Base-by-base conservation (phyloP, 2,888 invertebrate species). In the Gymnosoma rotundatum region DNA sequence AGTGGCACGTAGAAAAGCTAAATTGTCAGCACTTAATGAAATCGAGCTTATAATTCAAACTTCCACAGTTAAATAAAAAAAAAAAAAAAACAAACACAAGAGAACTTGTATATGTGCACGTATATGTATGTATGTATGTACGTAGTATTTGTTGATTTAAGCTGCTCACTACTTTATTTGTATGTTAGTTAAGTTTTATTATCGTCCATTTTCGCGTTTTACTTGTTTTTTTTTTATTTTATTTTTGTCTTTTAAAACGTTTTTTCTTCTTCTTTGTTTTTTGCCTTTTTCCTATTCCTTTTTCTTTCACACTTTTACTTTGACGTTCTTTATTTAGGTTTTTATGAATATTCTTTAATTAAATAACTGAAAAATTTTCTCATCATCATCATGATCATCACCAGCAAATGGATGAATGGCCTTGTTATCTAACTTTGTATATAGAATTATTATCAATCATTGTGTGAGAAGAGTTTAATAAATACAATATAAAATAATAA, bases 371-470 rank as follows among this genome's bases (percentile, higher is more conserved):
- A 56, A 73, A 38, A 69, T 78, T 83, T 76, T 61, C 67, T 80
- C 79, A 83, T 83, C 73, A 78, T 48, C 63, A 56, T 75, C 18
- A 74, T 66, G 58, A 82, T 69, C 74, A 74, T 25, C 75, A 73
- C 73, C 78, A 78, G 66, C 70, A 84, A 84, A 74, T 78, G 78
- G 84, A 70, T 64, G 81, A 84, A 74, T 81, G 81, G 84, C 74
- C 81, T 84, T 81, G 74, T 81, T 81, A 84, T 78, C 78, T 78
- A 84, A 81, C 81, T 78, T 61, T 63, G 32, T 63, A 50, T 60
- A 60, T 48, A 52, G 25, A 20, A 38, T 8, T 54, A 70, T 78
- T 50, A 78, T 54, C 61, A 69, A 78, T 54, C 61, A 69, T 52
- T 66, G 61, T 70, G 69, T 56, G 48, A 32, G 32, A 78, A 61